A percentile compares a stretch with the other conserved stretches of the same genome.
These are phyloP conservation scores for Epinephelus awoara DNA, from an alignment of 2,797 vertebrate species.

Conservation along the genomic window DNA sequence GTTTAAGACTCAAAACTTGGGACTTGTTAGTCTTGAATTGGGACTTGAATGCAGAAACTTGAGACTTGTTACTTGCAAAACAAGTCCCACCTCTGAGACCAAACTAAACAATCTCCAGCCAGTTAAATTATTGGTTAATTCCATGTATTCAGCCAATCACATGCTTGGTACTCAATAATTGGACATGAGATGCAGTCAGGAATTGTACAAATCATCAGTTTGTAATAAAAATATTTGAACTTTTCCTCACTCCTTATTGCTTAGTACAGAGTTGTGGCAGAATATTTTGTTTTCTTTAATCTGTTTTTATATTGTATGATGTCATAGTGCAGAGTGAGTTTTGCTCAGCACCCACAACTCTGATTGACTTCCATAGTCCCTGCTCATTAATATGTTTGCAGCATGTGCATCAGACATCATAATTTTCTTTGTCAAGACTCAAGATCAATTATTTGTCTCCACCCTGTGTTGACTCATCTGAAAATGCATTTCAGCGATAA, in stretches of 20 bases:
- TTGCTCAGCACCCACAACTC: too few relatives aligned
- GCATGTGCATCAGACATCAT: not conserved
- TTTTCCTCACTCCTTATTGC: not conserved
- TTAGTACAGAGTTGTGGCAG: not conserved
- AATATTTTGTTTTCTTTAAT: not conserved
- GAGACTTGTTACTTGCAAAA: too few relatives aligned
- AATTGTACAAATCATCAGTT: not conserved
- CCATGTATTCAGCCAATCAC: conserved; percentile 1
- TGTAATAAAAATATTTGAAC: too few relatives aligned
- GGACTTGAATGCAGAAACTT: too few relatives aligned
- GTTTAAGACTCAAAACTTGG: too few relatives aligned
- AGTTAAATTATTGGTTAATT: not conserved
- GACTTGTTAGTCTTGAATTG: too few relatives aligned
- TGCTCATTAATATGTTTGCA: conserved; percentile 21
- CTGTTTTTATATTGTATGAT: not conserved
- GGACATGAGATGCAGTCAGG: not conserved
- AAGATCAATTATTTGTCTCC: conserved; percentile 28
- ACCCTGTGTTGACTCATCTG: conserved; percentile 3
- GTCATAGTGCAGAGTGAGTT: not conserved
- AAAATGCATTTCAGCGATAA: conserved; percentile 31
- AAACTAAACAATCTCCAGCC: not conserved
- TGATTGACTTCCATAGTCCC: not conserved
- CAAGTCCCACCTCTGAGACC: too few relatives aligned
- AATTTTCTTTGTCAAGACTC: conserved; percentile 4
- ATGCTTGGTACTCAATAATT: not conserved